Evolutionary conservation across 2,113 vertebrate species (phyloP), one percentile per base, ranked within the genome.

Genomic region (Junco hyemalis): DNA sequence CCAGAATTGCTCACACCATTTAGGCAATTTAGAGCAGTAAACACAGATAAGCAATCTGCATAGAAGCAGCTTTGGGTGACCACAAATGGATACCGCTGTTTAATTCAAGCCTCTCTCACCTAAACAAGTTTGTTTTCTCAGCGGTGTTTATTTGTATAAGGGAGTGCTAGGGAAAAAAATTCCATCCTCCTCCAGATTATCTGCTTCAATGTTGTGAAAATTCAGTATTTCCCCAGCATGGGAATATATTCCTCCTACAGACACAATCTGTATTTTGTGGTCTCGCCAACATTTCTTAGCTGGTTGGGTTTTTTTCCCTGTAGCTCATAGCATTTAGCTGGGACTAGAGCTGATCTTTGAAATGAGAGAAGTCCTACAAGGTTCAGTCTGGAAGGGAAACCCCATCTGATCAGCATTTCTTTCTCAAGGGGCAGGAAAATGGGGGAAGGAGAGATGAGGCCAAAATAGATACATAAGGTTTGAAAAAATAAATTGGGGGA

Each of bases 81-180:
- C 92, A 94, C 93, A 96, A 96, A 87, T 95, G 92, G 82, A 77
- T 96, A 93, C 92, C n/a, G 23, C 92, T 91, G 84, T 70, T 93
- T 94, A 94, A 96, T 92, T 94, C 94, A 92, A 33, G 59, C 81
- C 84, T 80, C 86, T 95, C 90, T 95, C 90, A 95, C 63, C 95
- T 95, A 95, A 96, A 95, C 88, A 93, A 94, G 92, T 96, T 91
- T 96, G 92, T 93, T 95, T 97, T 96, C 93, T 95, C 96, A 93
- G 80, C 0, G 0, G 26, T 93, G 93, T 95, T 97, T 97, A 92
- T 96, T 96, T 94, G 81, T 93, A 61, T 80, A 85, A 95, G 93
- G 92, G 91, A 90, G 92, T 93, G 93, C 91, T 93, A 61, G 92
- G 81, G 81, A 79, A 91, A 92, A 90, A 94, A 95, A 83, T 74